phyloP scores from a whole-genome alignment of 2,888 invertebrate species.

The Petrolisthes manimaculis region DNA sequence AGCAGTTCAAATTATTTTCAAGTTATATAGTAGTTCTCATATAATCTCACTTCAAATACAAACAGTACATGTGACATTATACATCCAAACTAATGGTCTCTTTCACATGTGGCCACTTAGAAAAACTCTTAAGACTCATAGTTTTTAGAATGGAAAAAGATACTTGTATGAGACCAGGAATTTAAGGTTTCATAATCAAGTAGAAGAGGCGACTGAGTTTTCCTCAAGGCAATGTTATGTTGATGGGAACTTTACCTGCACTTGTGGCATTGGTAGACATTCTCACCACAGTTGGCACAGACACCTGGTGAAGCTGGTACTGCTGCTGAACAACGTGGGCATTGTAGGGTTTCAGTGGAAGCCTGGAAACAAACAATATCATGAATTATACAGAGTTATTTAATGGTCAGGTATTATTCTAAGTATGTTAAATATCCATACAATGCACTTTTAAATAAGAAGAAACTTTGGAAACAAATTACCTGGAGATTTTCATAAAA shows the following conservation, averaged over 20 bases:
- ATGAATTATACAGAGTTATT: too few relatives aligned
- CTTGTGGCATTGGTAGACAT: conserved; percentile 99
- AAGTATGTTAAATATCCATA: background rate
- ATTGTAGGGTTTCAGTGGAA: conserved; percentile 93
- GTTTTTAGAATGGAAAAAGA: too few relatives aligned
- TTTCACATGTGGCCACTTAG: too few relatives aligned
- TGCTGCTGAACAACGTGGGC: conserved; percentile 94
- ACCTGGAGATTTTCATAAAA: conserved; percentile 93
- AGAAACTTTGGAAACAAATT: background rate
- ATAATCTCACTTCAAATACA: too few relatives aligned
- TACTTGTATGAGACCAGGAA: background rate
- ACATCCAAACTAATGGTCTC: too few relatives aligned
- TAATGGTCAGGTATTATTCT: background rate
- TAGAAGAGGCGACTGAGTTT: background rate
- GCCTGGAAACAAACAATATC: conserved; percentile 71
- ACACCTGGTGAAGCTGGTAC: conserved; percentile 98
- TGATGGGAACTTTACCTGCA: conserved; percentile 77
- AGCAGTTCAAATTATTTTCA: too few relatives aligned
- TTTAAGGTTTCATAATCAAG: background rate
- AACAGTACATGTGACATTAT: too few relatives aligned
- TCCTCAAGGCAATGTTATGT: background rate
- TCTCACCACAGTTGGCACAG: conserved; percentile 96
- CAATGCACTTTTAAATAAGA: background rate
- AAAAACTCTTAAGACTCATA: too few relatives aligned
- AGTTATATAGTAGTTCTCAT: too few relatives aligned